A percentile compares a stretch with the other conserved stretches of the same genome.
phyloP scores from a whole-genome alignment of 2,797 vertebrate species.

The Phaenicophaeus curvirostris region DNA sequence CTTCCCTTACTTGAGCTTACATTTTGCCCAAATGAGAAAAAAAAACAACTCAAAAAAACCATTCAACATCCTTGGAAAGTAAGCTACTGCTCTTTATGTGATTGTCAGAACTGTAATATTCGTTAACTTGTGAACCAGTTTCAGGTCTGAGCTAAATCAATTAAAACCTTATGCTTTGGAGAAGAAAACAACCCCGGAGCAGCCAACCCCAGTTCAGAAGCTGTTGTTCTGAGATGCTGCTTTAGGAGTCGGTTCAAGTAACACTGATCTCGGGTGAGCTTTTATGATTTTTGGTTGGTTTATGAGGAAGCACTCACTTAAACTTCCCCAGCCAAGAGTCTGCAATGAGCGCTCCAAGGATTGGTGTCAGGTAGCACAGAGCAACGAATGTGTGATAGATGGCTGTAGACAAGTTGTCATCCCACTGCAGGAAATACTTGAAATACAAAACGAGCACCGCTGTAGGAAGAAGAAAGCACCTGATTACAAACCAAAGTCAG shows the following conservation, averaged over 20 bases:
- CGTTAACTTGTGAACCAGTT: not conserved
- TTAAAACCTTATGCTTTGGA: not conserved
- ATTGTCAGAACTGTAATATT: not conserved
- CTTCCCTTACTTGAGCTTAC: not conserved
- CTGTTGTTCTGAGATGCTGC: not conserved
- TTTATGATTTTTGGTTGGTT: not conserved
- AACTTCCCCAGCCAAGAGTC: conserved; percentile 98
- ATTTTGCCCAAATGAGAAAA: not conserved
- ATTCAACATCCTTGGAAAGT: not conserved
- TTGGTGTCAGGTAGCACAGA: conserved; percentile 91
- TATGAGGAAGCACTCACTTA: conserved; percentile 82
- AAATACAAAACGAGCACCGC: conserved; percentile 94
- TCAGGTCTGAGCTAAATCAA: not conserved
- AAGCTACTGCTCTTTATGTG: not conserved
- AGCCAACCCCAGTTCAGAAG: not conserved
- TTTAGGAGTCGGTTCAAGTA: not conserved
- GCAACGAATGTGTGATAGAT: conserved; percentile 94
- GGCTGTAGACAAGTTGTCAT: conserved; percentile 85
- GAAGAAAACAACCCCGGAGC: not conserved
- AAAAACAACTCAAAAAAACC: too few species aligned
- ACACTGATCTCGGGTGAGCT: not conserved
- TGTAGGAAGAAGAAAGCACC: conserved; percentile 53
- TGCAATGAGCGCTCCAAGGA: conserved; percentile 91
- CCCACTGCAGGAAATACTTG: conserved; percentile 86
- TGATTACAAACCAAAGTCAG: not conserved